Conservation (phyloP, 2,888 invertebrate genomes). For the Drosophila phalerata region DNA sequence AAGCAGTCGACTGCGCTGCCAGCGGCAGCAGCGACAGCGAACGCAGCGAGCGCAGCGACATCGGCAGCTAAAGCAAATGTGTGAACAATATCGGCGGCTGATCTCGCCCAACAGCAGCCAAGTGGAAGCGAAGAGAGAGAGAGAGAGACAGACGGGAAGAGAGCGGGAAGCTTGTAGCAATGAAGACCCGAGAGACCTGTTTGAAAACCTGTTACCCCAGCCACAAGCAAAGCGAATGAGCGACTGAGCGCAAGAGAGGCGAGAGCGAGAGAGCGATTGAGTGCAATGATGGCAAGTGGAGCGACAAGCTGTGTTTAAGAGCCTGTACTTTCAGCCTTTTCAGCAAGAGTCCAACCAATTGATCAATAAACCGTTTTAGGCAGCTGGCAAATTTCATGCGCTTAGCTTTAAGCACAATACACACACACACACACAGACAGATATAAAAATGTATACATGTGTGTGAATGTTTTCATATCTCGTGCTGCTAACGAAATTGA, state of each 20-base stretch:
- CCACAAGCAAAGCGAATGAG: slow-evolving; percentile 37
- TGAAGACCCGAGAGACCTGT: slow-evolving; percentile 72
- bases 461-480: slow-evolving; percentile 18
- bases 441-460: neutral
- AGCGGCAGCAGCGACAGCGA: slow-evolving; percentile 19
- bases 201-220: slow-evolving; percentile 72
- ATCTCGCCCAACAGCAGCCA: slow-evolving; percentile 71
- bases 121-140: neutral
- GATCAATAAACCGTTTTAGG: slow-evolving; percentile 56
- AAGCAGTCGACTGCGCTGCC: slow-evolving; percentile 49
- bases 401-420: slow-evolving; percentile 32
- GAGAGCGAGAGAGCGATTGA: slow-evolving; percentile 13
- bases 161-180: slow-evolving; percentile 13
- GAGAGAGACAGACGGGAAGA: neutral
- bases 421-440: neutral
- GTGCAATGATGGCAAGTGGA: slow-evolving; percentile 57
- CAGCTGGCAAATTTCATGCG: slow-evolving; percentile 31
- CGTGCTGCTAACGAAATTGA: slow-evolving; percentile 45
- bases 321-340: slow-evolving; percentile 77
- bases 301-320: slow-evolving; percentile 67
- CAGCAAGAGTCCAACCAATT: slow-evolving; percentile 40
- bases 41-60: slow-evolving; percentile 42
- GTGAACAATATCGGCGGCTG: slow-evolving; percentile 81
- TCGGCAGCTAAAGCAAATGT: slow-evolving; percentile 72
- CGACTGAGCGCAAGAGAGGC: slow-evolving; percentile 30